Conservation (phyloP, 2,888 invertebrate genomes). For the Crepidodera aurea region DNA sequence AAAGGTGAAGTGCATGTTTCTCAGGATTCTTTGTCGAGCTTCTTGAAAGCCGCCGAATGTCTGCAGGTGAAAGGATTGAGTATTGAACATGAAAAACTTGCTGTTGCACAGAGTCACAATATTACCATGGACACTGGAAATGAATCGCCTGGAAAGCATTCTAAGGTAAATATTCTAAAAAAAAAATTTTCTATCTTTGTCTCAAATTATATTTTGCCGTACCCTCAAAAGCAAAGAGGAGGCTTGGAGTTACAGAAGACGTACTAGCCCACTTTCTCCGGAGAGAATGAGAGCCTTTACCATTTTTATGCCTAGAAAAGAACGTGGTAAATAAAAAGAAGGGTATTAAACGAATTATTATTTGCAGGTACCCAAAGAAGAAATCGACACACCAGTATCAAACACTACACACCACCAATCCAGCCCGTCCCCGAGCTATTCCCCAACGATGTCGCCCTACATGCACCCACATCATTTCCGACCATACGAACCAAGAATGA, state of each 20-base stretch:
- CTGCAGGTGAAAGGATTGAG: slow-evolving; percentile 85
- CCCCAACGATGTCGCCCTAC: slow-evolving; percentile 64
- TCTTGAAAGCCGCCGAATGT: slow-evolving; percentile 90
- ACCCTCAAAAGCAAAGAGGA: too few relatives aligned
- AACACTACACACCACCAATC: slow-evolving; percentile 55
- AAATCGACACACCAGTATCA: slow-evolving; percentile 44
- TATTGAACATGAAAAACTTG: slow-evolving; percentile 76
- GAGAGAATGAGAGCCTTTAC: too few relatives aligned
- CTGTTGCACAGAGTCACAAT: slow-evolving; percentile 65
- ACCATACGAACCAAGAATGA: slow-evolving; percentile 58
- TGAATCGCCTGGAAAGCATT: slow-evolving; percentile 57
- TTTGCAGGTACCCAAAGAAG: slow-evolving; percentile 53
- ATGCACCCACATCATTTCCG: slow-evolving; percentile 56
- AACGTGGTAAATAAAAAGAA: too few relatives aligned
- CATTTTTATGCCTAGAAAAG: too few relatives aligned
- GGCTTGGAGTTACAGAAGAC: too few relatives aligned
- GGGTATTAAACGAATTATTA: too few relatives aligned
- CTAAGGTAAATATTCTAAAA: slow-evolving; percentile 49
- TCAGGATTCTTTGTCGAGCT: slow-evolving; percentile 89
- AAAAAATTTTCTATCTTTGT: too few relatives aligned
- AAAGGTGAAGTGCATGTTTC: slow-evolving; percentile 94
- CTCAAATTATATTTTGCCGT: too few relatives aligned
- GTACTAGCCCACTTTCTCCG: too few relatives aligned
- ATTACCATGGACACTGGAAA: slow-evolving; percentile 56
- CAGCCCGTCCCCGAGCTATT: slow-evolving; percentile 61